Evolutionary conservation across 2,888 invertebrate species (phyloP).

Genomic region (Allolobophora icterica): DNA sequence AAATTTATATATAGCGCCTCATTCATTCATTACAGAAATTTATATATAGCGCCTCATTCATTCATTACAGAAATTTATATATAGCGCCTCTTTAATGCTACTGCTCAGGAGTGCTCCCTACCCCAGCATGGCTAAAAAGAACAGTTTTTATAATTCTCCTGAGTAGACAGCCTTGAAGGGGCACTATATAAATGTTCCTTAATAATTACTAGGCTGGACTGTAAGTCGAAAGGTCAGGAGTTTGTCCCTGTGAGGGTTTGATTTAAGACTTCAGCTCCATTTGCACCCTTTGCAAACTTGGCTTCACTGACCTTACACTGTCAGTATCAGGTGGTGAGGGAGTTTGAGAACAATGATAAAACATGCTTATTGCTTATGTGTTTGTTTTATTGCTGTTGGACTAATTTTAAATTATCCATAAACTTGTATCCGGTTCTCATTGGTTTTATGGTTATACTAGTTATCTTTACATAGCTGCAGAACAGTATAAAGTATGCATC

Average conservation of each 20-base stretch:
- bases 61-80: too few relatives aligned
- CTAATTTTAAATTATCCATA: not conserved
- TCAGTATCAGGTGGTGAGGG: not conserved
- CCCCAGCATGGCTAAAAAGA: too few relatives aligned
- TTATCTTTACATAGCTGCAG: not conserved
- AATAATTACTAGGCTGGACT: too few relatives aligned
- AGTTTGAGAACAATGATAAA: not conserved
- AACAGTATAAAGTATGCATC: not conserved
- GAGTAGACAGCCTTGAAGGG: too few relatives aligned
- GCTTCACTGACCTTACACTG: not conserved
- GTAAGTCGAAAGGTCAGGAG: not conserved
- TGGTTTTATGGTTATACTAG: not conserved
- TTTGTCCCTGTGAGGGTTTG: not conserved
- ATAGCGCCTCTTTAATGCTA: too few relatives aligned
- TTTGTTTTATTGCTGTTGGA: not conserved
- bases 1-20: too few relatives aligned
- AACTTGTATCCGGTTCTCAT: too few relatives aligned
- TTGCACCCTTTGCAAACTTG: not conserved
- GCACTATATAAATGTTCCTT: too few relatives aligned
- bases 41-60: too few relatives aligned
- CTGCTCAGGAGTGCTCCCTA: too few relatives aligned
- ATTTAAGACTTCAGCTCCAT: not conserved
- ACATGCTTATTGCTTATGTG: not conserved
- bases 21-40: too few relatives aligned
- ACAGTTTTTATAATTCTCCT: too few relatives aligned